Base-by-base conservation (phyloP, 2,113 vertebrate genomes). In the Psophia crepitans region DNA sequence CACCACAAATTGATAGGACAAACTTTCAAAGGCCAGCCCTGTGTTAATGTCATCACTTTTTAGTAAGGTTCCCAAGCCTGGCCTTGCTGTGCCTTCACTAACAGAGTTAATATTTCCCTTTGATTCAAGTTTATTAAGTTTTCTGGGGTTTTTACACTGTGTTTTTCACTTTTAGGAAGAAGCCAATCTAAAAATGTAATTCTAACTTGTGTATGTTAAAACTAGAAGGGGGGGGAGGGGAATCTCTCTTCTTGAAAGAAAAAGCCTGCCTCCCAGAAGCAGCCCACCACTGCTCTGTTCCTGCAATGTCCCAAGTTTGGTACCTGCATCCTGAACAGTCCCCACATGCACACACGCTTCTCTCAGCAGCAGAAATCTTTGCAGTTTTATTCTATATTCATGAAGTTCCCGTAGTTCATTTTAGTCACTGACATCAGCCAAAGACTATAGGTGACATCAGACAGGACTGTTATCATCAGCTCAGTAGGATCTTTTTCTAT, bases 321-420 rank as follows among this genome's bases (percentile, higher is more conserved):
- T 53, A 24, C 27, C 48, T 56, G 48, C 60, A 81, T 39, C 16
- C 20, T 56, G 21, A 71, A 23, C 51, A 66, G 41, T 41, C 60
- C 41, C 33, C n/a, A 23, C 8, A 33, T n/a, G 43, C n/a, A 54
- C n/a, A 54, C 17, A 37, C 32, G 1, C 33, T 51, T 61, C 44
- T 39, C 0, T 1, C 1, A 0, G 9, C 14, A 11, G 6, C 14
- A 8, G 15, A 71, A 80, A 51, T 14, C 37, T n/a, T 26, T 22
- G 8, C 3, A 1, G 2, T 75, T 54, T 82, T 39, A 26, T 48
- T 58, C 48, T 14, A 13, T 2, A 37, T 11, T 37, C 33, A 46
- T 30, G 4, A 60, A 51, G 23, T 30, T 79, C 33, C 41, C 35
- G 12, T 3, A 56, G 43, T 3, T 79, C 51, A 51, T 76, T 73